Evolutionary conservation across 2,797 vertebrate species (phyloP).

Genomic region (Poecilia picta): DNA sequence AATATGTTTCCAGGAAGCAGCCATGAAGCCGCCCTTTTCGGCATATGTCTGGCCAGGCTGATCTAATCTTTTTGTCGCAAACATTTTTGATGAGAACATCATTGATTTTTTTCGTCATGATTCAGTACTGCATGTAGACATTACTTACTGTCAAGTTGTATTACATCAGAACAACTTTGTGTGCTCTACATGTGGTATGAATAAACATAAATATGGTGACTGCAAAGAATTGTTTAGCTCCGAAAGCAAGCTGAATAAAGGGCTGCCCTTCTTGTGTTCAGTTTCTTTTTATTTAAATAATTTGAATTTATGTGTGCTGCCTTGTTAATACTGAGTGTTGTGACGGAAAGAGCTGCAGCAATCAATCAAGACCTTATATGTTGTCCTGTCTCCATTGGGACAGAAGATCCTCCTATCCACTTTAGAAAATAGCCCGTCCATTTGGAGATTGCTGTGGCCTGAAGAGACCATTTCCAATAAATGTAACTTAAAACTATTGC

Average conservation of each 20-base stretch:
- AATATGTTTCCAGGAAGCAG: neutral
- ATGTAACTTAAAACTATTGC: neutral
- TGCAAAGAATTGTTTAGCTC: neutral
- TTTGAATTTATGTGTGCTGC: neutral
- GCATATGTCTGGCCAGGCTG: neutral
- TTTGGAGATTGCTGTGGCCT: neutral
- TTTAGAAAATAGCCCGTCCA: neutral
- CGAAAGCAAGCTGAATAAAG: neutral
- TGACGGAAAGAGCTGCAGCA: neutral
- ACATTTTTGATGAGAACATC: slow-evolving; percentile 9
- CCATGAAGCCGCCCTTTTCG: neutral
- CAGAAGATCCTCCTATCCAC: neutral
- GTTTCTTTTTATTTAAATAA: neutral
- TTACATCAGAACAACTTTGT: neutral
- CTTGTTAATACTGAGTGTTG: neutral
- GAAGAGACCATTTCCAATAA: neutral
- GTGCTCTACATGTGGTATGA: neutral
- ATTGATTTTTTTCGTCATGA: slow-evolving; percentile 11
- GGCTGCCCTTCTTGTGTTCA: neutral
- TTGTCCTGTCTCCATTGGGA: neutral
- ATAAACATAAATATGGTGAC: neutral
- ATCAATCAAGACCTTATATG: neutral
- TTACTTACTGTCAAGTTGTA: neutral
- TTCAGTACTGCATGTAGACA: neutral
- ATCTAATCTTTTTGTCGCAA: slow-evolving; percentile 16